phyloP scores from a whole-genome alignment of 2,797 vertebrate species.

The Lateolabrax maculatus region DNA sequence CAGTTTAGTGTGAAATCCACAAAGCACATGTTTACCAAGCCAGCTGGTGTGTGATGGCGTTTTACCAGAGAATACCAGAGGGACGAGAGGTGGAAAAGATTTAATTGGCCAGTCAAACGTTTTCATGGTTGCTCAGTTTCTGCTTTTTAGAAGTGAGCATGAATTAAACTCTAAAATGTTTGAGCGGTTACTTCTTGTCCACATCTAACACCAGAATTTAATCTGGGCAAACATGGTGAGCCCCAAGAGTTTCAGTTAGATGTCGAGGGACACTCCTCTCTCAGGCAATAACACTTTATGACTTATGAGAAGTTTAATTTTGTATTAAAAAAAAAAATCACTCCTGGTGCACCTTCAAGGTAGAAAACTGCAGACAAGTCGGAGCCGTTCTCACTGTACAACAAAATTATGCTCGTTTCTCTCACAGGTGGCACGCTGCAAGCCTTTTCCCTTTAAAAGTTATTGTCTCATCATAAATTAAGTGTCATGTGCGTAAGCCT shows the following conservation, averaged over 20 bases:
- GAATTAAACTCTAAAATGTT: slow-evolving; percentile 28
- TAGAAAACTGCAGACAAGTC: slow-evolving; percentile 20
- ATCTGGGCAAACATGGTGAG: slow-evolving; percentile 27
- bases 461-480: slow-evolving; percentile 40
- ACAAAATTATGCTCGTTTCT: slow-evolving; percentile 8
- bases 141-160: slow-evolving; percentile 24
- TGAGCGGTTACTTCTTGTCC: neutral
- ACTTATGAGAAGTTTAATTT: slow-evolving; percentile 25
- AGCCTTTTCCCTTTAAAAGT: slow-evolving; percentile 9
- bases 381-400: neutral
- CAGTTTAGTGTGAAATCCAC: slow-evolving; percentile 52
- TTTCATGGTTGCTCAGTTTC: slow-evolving; percentile 33
- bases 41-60: slow-evolving; percentile 39
- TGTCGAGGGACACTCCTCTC: neutral
- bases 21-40: slow-evolving; percentile 55
- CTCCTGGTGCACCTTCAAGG: slow-evolving; percentile 3
- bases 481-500: slow-evolving; percentile 21
- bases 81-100: slow-evolving; percentile 31
- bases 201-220: slow-evolving; percentile 21
- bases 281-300: neutral
- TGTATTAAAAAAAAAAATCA: neutral
- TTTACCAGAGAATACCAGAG: slow-evolving; percentile 44
- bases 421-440: neutral
- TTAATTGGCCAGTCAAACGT: slow-evolving; percentile 51
- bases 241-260: slow-evolving; percentile 11